Conservation (phyloP, 2,797 vertebrate species). For the Gallinago nigripennis region DNA sequence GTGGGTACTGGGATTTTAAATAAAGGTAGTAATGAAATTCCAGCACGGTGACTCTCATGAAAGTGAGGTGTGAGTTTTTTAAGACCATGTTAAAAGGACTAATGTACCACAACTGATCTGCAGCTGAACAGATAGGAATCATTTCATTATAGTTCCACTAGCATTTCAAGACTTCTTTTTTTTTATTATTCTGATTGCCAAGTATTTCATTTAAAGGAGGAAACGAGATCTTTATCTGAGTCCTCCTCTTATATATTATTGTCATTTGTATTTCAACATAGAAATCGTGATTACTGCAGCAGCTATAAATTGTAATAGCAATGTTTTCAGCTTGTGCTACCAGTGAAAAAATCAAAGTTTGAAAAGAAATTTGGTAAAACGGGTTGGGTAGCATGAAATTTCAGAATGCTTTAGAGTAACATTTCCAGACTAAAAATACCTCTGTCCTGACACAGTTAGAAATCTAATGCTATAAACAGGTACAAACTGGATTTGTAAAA, state of each 20-base stretch:
- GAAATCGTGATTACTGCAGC: neutral
- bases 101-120: neutral
- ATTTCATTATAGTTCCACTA: slow-evolving; percentile 14
- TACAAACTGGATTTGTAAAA: slow-evolving; percentile 42
- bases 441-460: slow-evolving; percentile 8
- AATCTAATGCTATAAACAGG: slow-evolving; percentile 19
- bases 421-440: slow-evolving; percentile 15
- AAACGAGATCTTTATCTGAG: neutral
- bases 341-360: slow-evolving; percentile 12
- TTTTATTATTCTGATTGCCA: neutral
- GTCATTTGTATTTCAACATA: neutral
- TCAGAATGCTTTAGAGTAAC: neutral
- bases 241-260: neutral
- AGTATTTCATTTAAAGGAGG: slow-evolving; percentile 11
- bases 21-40: neutral
- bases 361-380: slow-evolving; percentile 3
- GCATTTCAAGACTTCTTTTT: neutral
- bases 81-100: neutral
- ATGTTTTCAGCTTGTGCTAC: neutral
- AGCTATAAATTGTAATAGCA: neutral
- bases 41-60: neutral
- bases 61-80: neutral
- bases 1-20: neutral
- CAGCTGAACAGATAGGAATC: neutral
- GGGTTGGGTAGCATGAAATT: slow-evolving; percentile 18